Percentiles rank a stretch among this genome's conserved stretches.
Conservation (phyloP, 2,888 invertebrate genomes). For the Tetrapedia diversipes region DNA sequence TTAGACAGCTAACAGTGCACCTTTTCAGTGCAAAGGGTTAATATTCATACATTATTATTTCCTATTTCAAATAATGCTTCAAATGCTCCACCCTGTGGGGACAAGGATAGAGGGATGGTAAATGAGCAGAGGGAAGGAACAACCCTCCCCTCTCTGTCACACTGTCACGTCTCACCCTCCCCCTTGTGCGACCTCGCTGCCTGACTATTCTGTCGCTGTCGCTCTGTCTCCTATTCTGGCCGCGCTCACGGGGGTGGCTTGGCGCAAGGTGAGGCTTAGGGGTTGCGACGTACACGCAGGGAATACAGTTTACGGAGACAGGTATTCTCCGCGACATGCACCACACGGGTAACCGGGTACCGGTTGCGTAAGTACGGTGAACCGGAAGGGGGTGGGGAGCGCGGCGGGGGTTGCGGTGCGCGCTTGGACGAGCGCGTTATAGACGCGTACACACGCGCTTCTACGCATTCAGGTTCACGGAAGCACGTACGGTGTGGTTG, state of each 20-base stretch:
- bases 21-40: too few species aligned
- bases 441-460: conserved; percentile 34
- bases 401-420: conserved; percentile 35
- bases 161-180: conserved; percentile 22
- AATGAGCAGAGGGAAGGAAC: conserved; percentile 1
- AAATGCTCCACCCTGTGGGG: not conserved
- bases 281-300: conserved; percentile 69
- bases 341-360: conserved; percentile 64
- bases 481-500: not conserved
- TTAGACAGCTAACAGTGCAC: too few species aligned
- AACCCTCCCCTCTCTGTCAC: conserved; percentile 12
- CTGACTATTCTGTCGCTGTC: conserved; percentile 31
- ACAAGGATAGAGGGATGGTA: not conserved
- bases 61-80: too few species aligned
- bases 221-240: conserved; percentile 34
- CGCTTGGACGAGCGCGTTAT: conserved; percentile 50
- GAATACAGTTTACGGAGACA: conserved; percentile 70
- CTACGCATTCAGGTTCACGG: conserved; percentile 39
- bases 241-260: conserved; percentile 48
- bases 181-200: conserved; percentile 3
- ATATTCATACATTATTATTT: too few species aligned
- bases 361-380: conserved; percentile 65
- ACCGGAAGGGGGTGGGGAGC: conserved; percentile 37
- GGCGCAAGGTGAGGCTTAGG: conserved; percentile 64
- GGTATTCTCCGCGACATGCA: conserved; percentile 74